Evolutionary conservation across 2,888 invertebrate species (phyloP), one percentile per base, ranked within the genome.

Genomic region (Synergus itoensis): DNA sequence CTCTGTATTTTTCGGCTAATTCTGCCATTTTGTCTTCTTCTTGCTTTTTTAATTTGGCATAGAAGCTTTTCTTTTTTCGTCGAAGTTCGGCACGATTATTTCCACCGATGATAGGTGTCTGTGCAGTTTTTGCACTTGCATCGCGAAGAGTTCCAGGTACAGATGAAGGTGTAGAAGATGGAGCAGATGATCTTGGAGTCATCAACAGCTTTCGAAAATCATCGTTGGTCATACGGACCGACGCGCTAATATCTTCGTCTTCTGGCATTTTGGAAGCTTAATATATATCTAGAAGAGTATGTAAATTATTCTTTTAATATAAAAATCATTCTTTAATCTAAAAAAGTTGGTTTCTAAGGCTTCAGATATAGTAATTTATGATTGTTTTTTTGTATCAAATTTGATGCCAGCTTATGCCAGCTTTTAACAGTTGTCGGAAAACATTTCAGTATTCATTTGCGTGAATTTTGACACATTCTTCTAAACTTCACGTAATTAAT

Each of bases 1-100:
- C 98, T 80, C 98, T 94, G 91, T 99, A 99, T 90, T 98, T 98
- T 89, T 98, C 97, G 0, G 98, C 98, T 45, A 99, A 92, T 90
- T 99, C 99, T 0, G 98, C 98, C 92, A 99, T 94, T 91, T 98
- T 97, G 87, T 96, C 98, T 88, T 99, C 99, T 90, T 99, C 99
- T 89, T 98, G 97, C 88, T 98, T 98, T 88, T 99, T 98, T 9
- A 99, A 92, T 83, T 94, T 98, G 0, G 99, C 98, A 93, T 99
- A 99, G 89, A 96, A 98, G 80, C 97, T 98, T 89, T 99, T 99
- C 92, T 98, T 98, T 91, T 98, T 98, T 79, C 97, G 95, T 73
- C 98, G 94, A 28, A 97, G 94, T 89, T 98, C 98, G 83, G 96
- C 96, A 87, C 97, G 86, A 81, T 90, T 92, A 18, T 88, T 91